Conservation (phyloP, 2,888 invertebrate species). For the Coleophora deauratella region DNA sequence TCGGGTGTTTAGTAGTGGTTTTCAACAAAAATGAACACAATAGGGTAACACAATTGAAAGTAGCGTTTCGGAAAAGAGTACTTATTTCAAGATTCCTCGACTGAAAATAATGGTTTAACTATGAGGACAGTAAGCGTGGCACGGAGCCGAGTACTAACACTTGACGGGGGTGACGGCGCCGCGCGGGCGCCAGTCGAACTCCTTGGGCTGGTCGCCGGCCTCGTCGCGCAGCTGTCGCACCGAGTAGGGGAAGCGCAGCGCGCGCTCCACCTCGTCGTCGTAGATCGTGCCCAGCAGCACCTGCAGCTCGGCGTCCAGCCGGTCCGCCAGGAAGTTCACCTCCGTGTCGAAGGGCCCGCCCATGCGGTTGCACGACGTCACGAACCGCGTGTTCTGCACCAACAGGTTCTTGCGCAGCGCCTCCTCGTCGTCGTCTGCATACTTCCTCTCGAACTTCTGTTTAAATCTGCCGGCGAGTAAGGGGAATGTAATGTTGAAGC, state of each 20-base stretch:
- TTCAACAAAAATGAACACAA: no score
- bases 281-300: slow-evolving; percentile 31
- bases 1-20: no score
- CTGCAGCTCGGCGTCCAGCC: slow-evolving; percentile 38
- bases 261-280: slow-evolving; percentile 13
- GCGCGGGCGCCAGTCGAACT: slow-evolving; percentile 51
- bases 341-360: slow-evolving; percentile 40
- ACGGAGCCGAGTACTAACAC: slow-evolving; percentile 28
- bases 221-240: slow-evolving; percentile 23
- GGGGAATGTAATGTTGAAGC: slow-evolving; percentile 4
- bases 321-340: slow-evolving; percentile 43
- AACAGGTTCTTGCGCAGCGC: slow-evolving; percentile 48
- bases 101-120: no score
- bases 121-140: no score
- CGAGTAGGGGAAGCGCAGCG: slow-evolving; percentile 38
- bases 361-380: slow-evolving; percentile 45
- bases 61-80: no score
- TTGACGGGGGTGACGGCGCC: slow-evolving; percentile 53
- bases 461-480: slow-evolving; percentile 30
- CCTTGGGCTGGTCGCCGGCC: slow-evolving; percentile 32
- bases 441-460: slow-evolving; percentile 30
- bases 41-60: no score
- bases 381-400: slow-evolving; percentile 40
- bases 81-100: no score
- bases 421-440: slow-evolving; percentile 41